Evolutionary conservation across 2,113 vertebrate genomes (phyloP).

Genomic region (Nannospalax galili): DNA sequence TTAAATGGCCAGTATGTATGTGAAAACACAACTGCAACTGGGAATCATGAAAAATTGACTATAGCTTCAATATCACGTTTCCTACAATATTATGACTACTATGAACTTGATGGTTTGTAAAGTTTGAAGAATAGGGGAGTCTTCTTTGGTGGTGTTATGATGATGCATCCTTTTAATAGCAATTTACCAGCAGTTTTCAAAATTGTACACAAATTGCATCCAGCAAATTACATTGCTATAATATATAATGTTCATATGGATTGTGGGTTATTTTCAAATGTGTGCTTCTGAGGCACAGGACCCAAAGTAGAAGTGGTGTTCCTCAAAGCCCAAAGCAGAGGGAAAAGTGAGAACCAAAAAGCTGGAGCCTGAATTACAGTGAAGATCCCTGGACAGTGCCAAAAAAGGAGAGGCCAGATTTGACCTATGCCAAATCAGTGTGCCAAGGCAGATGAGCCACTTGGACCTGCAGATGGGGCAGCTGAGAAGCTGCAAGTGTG

Average conservation of each 20-base stretch:
- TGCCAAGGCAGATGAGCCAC: neutral
- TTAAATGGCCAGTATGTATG: neutral
- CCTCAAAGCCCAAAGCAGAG: too few relatives aligned
- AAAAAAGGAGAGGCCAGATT: too few relatives aligned
- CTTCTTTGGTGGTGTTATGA: neutral
- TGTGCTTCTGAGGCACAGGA: neutral
- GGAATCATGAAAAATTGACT: neutral
- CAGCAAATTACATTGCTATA: constrained; percentile 10
- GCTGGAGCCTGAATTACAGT: too few relatives aligned
- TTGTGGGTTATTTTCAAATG: constrained; percentile 20
- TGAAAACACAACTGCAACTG: neutral
- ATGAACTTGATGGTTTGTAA: neutral
- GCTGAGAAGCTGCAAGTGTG: neutral
- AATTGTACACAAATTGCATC: constrained; percentile 26
- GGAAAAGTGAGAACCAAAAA: too few relatives aligned
- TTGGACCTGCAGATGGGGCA: neutral
- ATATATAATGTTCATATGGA: neutral
- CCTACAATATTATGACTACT: constrained; percentile 28
- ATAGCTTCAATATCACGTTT: neutral
- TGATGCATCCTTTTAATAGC: neutral
- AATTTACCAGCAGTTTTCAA: neutral
- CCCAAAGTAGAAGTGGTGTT: too few relatives aligned
- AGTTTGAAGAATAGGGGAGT: neutral
- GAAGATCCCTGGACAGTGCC: too few relatives aligned
- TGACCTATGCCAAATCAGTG: too few relatives aligned